A percentile compares a stretch with the other conserved stretches of the same genome.
These are phyloP conservation scores for Drosophila parabipectinata DNA, from an alignment of 1,140 invertebrate species.

Conservation along the genomic window DNA sequence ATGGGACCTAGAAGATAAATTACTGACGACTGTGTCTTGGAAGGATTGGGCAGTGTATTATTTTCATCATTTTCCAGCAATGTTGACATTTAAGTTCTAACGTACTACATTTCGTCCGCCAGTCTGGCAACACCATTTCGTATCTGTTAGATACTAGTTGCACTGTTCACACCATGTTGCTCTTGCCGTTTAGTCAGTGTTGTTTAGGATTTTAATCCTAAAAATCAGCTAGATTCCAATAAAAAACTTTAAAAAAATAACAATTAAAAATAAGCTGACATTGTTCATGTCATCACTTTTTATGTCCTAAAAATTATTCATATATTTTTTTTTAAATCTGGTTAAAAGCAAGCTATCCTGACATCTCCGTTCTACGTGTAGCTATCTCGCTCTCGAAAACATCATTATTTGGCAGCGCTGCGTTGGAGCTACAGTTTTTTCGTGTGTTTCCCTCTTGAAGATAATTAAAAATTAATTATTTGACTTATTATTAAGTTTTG, in stretches of 20 bases:
- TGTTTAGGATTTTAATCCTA: too few relatives aligned
- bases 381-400: constrained; percentile 56
- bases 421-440: constrained; percentile 67
- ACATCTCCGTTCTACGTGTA: not conserved
- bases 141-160: constrained; percentile 28
- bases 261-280: too few relatives aligned
- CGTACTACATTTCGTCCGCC: not conserved
- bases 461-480: constrained; percentile 82
- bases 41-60: constrained; percentile 1
- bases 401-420: constrained; percentile 65
- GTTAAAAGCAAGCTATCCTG: not conserved
- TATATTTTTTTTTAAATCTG: not conserved
- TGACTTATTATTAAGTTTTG: constrained; percentile 79
- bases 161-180: constrained; percentile 68
- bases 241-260: not conserved
- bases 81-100: constrained; percentile 22
- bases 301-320: too few relatives aligned
- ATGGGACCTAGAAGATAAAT: constrained; percentile 36
- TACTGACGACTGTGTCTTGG: constrained; percentile 9
- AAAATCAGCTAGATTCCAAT: not conserved
- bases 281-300: too few relatives aligned
- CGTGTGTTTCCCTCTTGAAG: constrained; percentile 70
- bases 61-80: not conserved
- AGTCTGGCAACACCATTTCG: constrained; percentile 51
- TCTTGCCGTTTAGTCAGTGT: constrained; percentile 20